Conservation (phyloP, 1,140 invertebrate species). For the Sipha flava region DNA sequence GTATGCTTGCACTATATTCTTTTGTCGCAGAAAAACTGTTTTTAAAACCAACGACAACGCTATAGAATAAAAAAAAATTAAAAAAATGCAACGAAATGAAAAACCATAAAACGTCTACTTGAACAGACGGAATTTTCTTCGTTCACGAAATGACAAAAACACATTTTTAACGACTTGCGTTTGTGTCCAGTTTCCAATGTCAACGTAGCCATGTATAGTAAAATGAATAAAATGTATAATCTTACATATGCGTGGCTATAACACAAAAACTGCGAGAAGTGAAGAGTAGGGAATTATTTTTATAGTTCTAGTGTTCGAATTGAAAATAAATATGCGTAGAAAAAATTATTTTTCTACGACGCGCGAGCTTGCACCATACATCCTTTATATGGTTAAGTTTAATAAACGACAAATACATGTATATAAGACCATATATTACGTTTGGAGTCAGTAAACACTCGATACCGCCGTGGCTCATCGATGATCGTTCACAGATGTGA, state of each 20-base stretch:
- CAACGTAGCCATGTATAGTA: neutral
- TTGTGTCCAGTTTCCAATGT: constrained; percentile 7
- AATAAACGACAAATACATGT: too few relatives aligned
- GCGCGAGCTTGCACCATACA: too few relatives aligned
- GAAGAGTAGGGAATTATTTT: neutral
- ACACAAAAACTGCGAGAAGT: neutral
- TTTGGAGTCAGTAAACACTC: too few relatives aligned
- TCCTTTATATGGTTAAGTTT: too few relatives aligned
- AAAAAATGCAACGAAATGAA: neutral
- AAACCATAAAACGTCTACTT: too few relatives aligned
- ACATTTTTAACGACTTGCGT: neutral
- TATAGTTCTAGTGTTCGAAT: constrained; percentile 24
- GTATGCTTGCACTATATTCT: too few relatives aligned
- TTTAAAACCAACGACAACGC: too few relatives aligned
- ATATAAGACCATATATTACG: too few relatives aligned
- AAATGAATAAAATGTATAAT: constrained; percentile 7
- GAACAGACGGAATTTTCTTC: neutral
- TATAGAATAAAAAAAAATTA: neutral
- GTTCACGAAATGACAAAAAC: neutral
- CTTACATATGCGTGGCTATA: neutral
- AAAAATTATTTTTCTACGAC: neutral
- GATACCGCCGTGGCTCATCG: too few relatives aligned
- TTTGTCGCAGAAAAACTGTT: too few relatives aligned
- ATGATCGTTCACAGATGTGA: too few relatives aligned
- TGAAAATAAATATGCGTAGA: constrained; percentile 8